Conservation (phyloP, 1,140 invertebrate genomes). For the Zaprionus ghesquierei region DNA sequence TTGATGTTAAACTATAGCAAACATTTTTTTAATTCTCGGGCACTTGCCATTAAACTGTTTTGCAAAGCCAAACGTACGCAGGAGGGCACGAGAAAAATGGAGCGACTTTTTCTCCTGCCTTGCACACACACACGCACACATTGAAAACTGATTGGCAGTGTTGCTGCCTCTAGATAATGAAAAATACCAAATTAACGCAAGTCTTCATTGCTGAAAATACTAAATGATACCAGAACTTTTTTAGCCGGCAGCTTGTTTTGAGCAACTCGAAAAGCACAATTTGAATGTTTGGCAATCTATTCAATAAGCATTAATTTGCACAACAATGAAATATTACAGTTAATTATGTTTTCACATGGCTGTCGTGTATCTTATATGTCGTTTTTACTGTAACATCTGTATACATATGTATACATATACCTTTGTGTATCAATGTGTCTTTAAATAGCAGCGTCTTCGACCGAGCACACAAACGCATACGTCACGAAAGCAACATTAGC, state of each 20-base stretch:
- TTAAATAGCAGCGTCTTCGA: neutral
- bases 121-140: constrained; percentile 61
- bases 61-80: constrained; percentile 60
- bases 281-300: neutral
- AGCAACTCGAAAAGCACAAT: neutral
- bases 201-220: constrained; percentile 23
- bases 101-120: constrained; percentile 73
- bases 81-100: constrained; percentile 74
- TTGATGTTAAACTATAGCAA: constrained; percentile 39
- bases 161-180: constrained; percentile 7
- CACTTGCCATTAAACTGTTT: constrained; percentile 47
- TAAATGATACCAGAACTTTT: neutral
- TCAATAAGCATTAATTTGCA: neutral
- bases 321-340: neutral
- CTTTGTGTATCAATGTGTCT: neutral
- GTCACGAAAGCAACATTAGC: neutral
- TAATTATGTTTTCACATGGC: neutral
- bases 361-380: neutral
- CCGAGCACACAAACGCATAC: neutral
- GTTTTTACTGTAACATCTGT: neutral
- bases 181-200: constrained; percentile 13
- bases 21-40: constrained; percentile 49
- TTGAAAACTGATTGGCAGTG: constrained; percentile 42
- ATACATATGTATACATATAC: neutral
- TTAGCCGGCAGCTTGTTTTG: constrained; percentile 30